These are phyloP conservation scores for Chamaea fasciata DNA, from an alignment of 2,113 vertebrate genomes.

Conservation along the genomic window DNA sequence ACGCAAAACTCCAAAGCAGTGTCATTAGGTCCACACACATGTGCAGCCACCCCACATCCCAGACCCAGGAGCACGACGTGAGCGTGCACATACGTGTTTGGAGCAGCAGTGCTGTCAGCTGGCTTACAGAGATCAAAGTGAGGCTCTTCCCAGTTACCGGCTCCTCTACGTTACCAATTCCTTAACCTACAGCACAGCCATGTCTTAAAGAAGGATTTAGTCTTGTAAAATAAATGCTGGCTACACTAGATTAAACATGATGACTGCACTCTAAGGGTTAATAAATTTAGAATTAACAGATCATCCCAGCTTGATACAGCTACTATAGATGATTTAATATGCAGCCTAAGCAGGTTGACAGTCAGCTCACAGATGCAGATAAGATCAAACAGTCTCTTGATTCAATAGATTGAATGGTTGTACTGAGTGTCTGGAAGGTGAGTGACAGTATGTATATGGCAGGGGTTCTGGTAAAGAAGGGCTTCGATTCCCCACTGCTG, in stretches of 20 bases:
- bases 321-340: conserved; percentile 84
- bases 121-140: conserved; percentile 21
- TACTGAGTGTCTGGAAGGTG: conserved; percentile 72
- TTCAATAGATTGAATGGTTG: conserved; percentile 78
- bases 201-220: conserved; percentile 72
- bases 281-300: conserved; percentile 86
- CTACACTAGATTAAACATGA: conserved; percentile 79
- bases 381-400: conserved; percentile 82
- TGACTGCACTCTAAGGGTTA: conserved; percentile 82
- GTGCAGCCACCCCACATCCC: rapidly evolving
- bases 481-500: conserved; percentile 61
- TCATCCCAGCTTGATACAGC: conserved; percentile 83
- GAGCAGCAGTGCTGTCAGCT: not conserved
- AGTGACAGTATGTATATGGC: conserved; percentile 68
- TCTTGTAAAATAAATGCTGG: conserved; percentile 74
- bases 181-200: conserved; percentile 60
- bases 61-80: rapidly evolving
- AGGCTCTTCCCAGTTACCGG: conserved; percentile 23
- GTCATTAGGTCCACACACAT: not conserved
- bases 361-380: conserved; percentile 82
- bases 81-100: rapidly evolving
- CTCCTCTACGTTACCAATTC: conserved; percentile 49
- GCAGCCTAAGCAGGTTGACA: conserved; percentile 80
- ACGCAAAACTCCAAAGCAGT: not conserved
- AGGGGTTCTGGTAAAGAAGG: conserved; percentile 60